A percentile compares a stretch with the other conserved stretches of the same genome.
Conservation (phyloP, 1,140 invertebrate genomes). For the Cylas formicarius region DNA sequence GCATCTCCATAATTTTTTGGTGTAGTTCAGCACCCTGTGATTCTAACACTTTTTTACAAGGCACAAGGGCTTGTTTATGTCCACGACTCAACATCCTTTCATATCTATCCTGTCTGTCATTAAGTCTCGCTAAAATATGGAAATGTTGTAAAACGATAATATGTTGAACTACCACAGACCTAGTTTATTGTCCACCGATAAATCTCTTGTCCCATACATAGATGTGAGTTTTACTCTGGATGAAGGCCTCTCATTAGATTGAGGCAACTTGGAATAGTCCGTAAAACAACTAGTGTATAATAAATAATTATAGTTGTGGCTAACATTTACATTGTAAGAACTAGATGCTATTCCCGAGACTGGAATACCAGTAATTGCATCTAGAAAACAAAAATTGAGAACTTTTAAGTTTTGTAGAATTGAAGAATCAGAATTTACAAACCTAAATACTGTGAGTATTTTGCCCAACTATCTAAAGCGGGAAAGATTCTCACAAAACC, state of each 20-base stretch:
- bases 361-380: slow-evolving; percentile 63
- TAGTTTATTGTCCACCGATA: slow-evolving; percentile 24
- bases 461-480: slow-evolving; percentile 75
- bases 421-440: not conserved
- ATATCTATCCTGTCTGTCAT: slow-evolving; percentile 45
- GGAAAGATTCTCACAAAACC: slow-evolving; percentile 92
- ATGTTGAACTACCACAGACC: too few relatives aligned
- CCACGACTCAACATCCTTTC: slow-evolving; percentile 53
- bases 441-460: slow-evolving; percentile 68
- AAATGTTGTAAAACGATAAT: not conserved
- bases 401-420: not conserved
- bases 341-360: slow-evolving; percentile 54
- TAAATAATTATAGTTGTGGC: slow-evolving; percentile 75
- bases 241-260: slow-evolving; percentile 15
- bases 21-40: slow-evolving; percentile 31
- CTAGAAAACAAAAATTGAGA: slow-evolving; percentile 40
- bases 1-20: slow-evolving; percentile 34
- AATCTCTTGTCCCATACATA: slow-evolving; percentile 36
- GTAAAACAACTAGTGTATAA: slow-evolving; percentile 71
- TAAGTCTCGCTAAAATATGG: slow-evolving; percentile 4
- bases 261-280: slow-evolving; percentile 49
- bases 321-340: slow-evolving; percentile 49
- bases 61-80: slow-evolving; percentile 41
- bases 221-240: slow-evolving; percentile 25
- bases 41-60: slow-evolving; percentile 30